Base-by-base conservation (phyloP, 2,888 invertebrate genomes). In the Scaptomyza flava region DNA sequence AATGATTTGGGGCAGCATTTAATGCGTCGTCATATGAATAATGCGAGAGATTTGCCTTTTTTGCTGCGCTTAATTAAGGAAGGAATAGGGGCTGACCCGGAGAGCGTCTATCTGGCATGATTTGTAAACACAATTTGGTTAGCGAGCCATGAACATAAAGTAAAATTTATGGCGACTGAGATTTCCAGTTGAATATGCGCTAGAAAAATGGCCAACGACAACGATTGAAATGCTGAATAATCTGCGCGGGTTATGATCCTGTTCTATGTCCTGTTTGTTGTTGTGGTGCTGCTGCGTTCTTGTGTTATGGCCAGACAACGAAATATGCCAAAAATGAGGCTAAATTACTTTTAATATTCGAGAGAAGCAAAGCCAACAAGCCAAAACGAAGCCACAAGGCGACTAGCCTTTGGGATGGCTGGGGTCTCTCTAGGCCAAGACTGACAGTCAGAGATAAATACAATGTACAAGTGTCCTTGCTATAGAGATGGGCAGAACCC, bases 321-420 rank as follows among this genome's bases (percentile, higher is more conserved):
- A 83, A 81, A 79, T 79, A 81, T 87, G 77, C 82, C 87, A 85
- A 68, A 82, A 75, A 87, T 87, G 77, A 85, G 75, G 58, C 65
- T 52, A 85, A 83, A 83, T 83, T 83, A 85, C 83, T 85, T 83
- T 82, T 87, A 79, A 87, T 87, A 85, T 87, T 82, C 72, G 38
- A 53, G 60, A 34, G 42, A 11, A 17, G 41, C 48, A 50, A 38
- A 14, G 51, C 23, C 51, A 59, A 47, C 52, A 33, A 45, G 47
- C 63, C 64, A 45, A 62, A 53, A 48, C 30, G 7, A 36, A 36
- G 23, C 48, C 63, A 48, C 57, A 47, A 12, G 46, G 31, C 48
- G 38, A 31, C 43, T 36, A 41, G 47, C 50, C 45, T n/a, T 34
- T 57, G 36, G 27, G 38, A 17, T 0, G 12, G 31, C 53, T 3